Evolutionary conservation across 2,797 vertebrate genomes (phyloP).

Genomic region (Anisognathus igniventris): DNA sequence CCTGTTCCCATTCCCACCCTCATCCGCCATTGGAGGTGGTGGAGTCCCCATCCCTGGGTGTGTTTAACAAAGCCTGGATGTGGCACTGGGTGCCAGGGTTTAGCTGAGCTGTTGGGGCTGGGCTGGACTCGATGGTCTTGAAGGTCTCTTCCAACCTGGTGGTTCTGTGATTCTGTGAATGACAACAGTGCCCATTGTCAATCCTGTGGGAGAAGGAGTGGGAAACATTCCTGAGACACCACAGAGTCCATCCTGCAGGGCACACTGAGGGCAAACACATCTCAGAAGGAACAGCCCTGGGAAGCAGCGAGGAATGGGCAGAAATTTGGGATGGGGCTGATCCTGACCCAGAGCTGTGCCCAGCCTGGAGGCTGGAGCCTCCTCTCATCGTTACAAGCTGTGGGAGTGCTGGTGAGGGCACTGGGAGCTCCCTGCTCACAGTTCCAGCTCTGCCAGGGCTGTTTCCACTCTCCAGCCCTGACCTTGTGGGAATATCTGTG

Average conservation of each 20-base stretch:
- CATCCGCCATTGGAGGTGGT: neutral
- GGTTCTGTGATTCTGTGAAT: rapidly evolving
- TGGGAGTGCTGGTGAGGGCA: neutral
- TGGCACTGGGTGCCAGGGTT: neutral
- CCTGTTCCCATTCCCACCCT: too few relatives aligned
- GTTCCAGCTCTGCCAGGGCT: neutral
- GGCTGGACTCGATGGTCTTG: rapidly evolving
- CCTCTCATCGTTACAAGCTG: rapidly evolving
- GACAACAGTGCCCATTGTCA: neutral
- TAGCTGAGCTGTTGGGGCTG: rapidly evolving
- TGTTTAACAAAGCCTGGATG: neutral
- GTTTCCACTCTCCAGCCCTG: neutral
- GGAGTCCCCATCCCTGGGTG: neutral
- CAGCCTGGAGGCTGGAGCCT: neutral
- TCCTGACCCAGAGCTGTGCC: neutral
- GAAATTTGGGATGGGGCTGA: neutral
- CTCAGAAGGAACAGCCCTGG: neutral
- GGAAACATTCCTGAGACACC: rapidly evolving
- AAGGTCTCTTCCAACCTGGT: neutral
- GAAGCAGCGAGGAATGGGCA: neutral
- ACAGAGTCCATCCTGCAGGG: rapidly evolving
- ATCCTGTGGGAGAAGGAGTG: neutral
- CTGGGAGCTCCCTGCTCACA: neutral
- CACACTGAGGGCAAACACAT: neutral
- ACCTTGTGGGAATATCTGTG: neutral